A percentile compares a stretch with the other conserved stretches of the same genome.
phyloP scores from a whole-genome alignment of 2,888 invertebrate genomes.

The Tuberolachnus salignus region DNA sequence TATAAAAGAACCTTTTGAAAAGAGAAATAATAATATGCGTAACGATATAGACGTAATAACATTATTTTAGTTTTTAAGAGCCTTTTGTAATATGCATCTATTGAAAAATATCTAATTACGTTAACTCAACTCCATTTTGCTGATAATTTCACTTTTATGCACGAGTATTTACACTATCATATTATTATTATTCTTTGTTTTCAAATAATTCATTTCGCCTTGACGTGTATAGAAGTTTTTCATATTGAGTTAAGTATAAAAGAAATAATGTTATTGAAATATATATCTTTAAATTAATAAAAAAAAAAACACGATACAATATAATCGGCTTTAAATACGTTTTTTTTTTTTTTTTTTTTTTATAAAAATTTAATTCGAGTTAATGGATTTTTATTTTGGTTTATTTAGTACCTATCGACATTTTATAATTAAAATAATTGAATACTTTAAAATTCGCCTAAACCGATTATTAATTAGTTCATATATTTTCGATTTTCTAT shows the following conservation, averaged over 20 bases:
- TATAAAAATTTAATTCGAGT: conserved; percentile 17
- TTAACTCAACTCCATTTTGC: conserved; percentile 39
- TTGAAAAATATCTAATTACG: conserved; percentile 46
- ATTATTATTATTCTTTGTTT: conserved; percentile 34
- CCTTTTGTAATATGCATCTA: conserved; percentile 10
- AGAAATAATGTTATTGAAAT: neutral
- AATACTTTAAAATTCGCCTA: neutral
- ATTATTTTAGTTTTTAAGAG: conserved; percentile 33
- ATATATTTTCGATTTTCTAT: too few relatives aligned
- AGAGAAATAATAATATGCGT: neutral
- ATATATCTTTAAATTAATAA: too few relatives aligned
- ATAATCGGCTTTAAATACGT: too few relatives aligned
- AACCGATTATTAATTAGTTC: too few relatives aligned
- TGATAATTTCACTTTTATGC: conserved; percentile 29
- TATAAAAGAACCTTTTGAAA: conserved; percentile 31
- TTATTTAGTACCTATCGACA: neutral
- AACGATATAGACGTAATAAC: conserved; percentile 6
- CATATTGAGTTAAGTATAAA: neutral
- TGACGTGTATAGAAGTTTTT: neutral
- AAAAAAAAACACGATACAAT: conserved; percentile 4
- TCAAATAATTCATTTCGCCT: conserved; percentile 11
- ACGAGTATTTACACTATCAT: neutral
- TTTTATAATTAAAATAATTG: neutral
- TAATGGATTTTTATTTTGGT: neutral
- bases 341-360: too few relatives aligned